These are phyloP conservation scores for Tyto alba DNA, from an alignment of 2,113 vertebrate genomes.

Conservation along the genomic window DNA sequence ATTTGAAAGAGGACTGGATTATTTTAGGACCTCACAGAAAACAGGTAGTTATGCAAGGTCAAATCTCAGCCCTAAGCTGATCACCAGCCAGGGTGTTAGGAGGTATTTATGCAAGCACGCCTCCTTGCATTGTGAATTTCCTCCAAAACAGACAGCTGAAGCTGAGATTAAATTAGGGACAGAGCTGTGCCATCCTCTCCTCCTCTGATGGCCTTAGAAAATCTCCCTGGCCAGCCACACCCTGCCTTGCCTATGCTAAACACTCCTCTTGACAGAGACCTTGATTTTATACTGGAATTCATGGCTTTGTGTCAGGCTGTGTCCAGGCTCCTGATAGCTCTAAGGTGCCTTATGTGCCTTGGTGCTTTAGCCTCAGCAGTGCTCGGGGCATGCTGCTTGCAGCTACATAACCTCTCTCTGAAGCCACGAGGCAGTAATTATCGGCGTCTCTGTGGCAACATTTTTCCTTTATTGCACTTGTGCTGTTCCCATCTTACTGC, in stretches of 20 bases:
- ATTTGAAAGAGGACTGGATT: not conserved
- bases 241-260: not conserved
- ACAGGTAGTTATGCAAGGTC: constrained; percentile 39
- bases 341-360: not conserved
- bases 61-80: constrained; percentile 39
- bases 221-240: not conserved
- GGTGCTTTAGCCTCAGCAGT: not conserved
- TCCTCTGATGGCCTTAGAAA: not conserved
- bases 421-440: not conserved
- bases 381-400: not conserved
- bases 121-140: not conserved
- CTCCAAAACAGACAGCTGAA: not conserved
- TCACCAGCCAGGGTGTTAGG: constrained; percentile 24
- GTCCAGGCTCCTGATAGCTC: not conserved
- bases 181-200: not conserved
- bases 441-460: not conserved
- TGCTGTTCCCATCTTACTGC: not conserved
- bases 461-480: not conserved
- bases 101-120: constrained; percentile 11
- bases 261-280: not conserved
- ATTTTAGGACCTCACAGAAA: constrained; percentile 30
- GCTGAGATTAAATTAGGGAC: constrained; percentile 1
- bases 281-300: not conserved
- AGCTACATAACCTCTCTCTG: not conserved
- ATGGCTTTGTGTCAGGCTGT: not conserved